A percentile compares a stretch with the other conserved stretches of the same genome.
These are phyloP conservation scores for Reticulitermes lucifugus DNA, from an alignment of 2,888 invertebrate genomes.

Conservation along the genomic window DNA sequence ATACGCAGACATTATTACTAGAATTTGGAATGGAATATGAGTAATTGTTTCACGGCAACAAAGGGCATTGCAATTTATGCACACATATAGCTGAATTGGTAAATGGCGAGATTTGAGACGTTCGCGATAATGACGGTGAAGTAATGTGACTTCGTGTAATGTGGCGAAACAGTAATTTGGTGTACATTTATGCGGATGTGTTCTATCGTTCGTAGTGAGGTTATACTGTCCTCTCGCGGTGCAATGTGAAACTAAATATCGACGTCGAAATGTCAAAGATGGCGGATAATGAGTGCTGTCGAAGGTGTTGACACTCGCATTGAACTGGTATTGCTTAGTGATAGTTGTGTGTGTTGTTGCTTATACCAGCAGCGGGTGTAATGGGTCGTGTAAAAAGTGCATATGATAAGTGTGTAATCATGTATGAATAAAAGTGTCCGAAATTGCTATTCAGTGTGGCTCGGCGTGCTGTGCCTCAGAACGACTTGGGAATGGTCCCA, in stretches of 20 bases:
- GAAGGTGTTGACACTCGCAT: conserved; percentile 49
- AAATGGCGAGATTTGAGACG: no score
- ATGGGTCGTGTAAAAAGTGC: conserved; percentile 24
- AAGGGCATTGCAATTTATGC: no score
- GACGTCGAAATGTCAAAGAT: conserved; percentile 69
- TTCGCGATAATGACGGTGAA: no score
- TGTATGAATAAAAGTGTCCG: conserved; percentile 50
- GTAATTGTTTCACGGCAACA: no score
- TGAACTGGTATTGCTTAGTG: conserved; percentile 52
- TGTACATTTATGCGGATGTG: no score
- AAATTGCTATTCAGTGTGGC: conserved; percentile 60
- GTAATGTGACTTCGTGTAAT: no score
- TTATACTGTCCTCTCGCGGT: conserved; percentile 51
- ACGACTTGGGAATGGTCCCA: conserved; percentile 60
- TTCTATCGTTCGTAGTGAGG: no score
- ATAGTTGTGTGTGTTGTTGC: conserved; percentile 13
- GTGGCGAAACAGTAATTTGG: no score
- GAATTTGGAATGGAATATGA: no score
- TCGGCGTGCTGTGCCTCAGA: conserved; percentile 57
- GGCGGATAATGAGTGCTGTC: conserved; percentile 61
- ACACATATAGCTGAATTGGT: no score
- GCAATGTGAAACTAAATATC: conserved; percentile 64
- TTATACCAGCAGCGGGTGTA: conserved; percentile 15
- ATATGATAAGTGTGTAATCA: conserved; percentile 44
- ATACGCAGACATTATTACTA: no score